Conservation (phyloP, 2,888 invertebrate genomes). For the Tillus elongatus region DNA sequence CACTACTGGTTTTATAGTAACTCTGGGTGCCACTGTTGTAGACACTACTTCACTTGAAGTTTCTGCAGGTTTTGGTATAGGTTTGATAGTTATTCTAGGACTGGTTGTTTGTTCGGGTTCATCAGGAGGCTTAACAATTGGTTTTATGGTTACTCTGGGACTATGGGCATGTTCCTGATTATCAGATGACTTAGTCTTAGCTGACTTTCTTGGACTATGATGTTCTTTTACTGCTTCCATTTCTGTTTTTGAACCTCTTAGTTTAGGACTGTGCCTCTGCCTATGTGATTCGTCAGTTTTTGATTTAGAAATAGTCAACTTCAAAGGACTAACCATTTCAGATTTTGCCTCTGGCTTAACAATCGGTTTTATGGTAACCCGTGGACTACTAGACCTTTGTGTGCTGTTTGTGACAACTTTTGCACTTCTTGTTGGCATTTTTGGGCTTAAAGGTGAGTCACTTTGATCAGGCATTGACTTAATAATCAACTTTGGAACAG, state of each 20-base stretch:
- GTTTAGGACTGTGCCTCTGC: conserved; percentile 14
- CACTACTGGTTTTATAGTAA: conserved; percentile 47
- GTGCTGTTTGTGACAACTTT: conserved; percentile 28
- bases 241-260: conserved; percentile 39
- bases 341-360: conserved; percentile 29
- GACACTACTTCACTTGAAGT: too few species aligned
- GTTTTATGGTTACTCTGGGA: conserved; percentile 50
- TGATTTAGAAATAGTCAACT: conserved; percentile 17
- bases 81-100: conserved; percentile 40
- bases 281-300: conserved; percentile 18
- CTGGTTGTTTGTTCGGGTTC: conserved; percentile 34
- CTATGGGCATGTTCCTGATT: conserved; percentile 33
- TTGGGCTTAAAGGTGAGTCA: conserved; percentile 37
- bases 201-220: conserved; percentile 10
- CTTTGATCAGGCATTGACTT: conserved; percentile 28
- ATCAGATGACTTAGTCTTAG: conserved; percentile 8
- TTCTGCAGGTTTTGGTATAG: conserved; percentile 34
- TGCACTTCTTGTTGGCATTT: conserved; percentile 38
- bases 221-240: conserved; percentile 34
- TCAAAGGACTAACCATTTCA: conserved; percentile 29
- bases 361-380: conserved; percentile 44
- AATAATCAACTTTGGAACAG: conserved; percentile 33
- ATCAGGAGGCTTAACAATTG: conserved; percentile 29
- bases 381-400: conserved; percentile 36
- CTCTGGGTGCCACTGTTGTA: conserved; percentile 17